A percentile compares a stretch with the other conserved stretches of the same genome.
These are phyloP conservation scores for Haliclona indistincta DNA, from an alignment of 37 sponge, comb jelly and placozoan species.

Conservation along the genomic window DNA sequence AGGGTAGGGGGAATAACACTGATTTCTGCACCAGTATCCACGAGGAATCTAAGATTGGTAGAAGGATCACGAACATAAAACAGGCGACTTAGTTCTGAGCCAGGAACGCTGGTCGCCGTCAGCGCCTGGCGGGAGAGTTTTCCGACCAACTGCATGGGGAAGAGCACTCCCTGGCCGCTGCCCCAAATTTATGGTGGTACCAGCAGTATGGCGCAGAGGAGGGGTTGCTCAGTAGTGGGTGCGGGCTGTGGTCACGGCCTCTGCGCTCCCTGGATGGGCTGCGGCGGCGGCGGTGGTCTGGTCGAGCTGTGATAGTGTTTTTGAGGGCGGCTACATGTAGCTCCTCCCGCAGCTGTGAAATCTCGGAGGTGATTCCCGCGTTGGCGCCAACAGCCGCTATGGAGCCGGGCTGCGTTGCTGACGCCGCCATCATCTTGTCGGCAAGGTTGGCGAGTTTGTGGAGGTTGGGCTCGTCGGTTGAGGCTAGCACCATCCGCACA, in stretches of 20 bases:
- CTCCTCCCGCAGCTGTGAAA: no score
- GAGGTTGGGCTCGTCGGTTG: neutral
- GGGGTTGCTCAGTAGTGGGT: neutral
- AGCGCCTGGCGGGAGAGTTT: constrained; percentile 60
- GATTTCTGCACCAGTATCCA: constrained; percentile 53
- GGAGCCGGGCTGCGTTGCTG: no score
- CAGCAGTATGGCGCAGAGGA: constrained; percentile 16
- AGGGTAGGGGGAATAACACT: constrained; percentile 27
- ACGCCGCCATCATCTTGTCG: constrained; percentile 12
- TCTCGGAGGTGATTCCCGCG: no score
- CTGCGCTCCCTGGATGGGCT: no score
- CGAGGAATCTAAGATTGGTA: constrained; percentile 26
- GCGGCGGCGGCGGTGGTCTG: neutral
- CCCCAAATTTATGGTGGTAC: constrained; percentile 51
- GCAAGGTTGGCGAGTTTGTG: constrained; percentile 27
- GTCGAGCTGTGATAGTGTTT: no score
- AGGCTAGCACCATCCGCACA: constrained; percentile 31
- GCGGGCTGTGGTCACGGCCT: no score
- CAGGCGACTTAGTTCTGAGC: constrained; percentile 59
- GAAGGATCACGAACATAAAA: constrained; percentile 25
- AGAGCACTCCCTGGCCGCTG: constrained; percentile 38
- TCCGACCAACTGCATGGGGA: constrained; percentile 42
- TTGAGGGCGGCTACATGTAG: no score
- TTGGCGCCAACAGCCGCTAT: no score
- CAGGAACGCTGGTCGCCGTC: constrained; percentile 49